phyloP scores from a whole-genome alignment of 1,140 invertebrate genomes.

The Prorops nasuta region DNA sequence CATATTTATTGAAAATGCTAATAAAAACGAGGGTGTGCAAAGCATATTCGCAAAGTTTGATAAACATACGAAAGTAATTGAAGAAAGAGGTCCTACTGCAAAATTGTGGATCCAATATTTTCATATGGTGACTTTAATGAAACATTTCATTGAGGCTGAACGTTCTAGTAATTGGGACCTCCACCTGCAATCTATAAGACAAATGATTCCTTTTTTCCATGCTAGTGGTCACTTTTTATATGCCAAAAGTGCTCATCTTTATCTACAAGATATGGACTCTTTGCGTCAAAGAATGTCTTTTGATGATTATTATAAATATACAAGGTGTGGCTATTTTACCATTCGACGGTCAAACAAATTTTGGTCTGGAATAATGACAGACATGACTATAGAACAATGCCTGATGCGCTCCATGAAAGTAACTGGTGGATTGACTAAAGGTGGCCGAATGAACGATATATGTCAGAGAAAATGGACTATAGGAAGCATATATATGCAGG shows the following conservation, averaged over 20 bases:
- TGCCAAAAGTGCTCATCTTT: conserved; percentile 36
- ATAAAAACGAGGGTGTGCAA: background rate
- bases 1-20: background rate
- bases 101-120: conserved; percentile 36
- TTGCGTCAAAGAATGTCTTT: background rate
- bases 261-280: conserved; percentile 30
- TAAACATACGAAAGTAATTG: conserved; percentile 2
- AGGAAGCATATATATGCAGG: conserved; percentile 14
- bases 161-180: conserved; percentile 31
- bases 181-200: conserved; percentile 29
- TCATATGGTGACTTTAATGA: conserved; percentile 25
- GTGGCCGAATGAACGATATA: conserved; percentile 20
- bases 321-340: conserved; percentile 16
- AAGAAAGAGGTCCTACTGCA: conserved; percentile 19
- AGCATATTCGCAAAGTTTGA: background rate
- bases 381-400: conserved; percentile 42
- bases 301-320: background rate
- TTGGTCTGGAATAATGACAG: conserved; percentile 44
- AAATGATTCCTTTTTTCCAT: conserved; percentile 50
- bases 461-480: too few species aligned
- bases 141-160: conserved; percentile 37
- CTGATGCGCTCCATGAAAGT: conserved; percentile 38
- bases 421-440: conserved; percentile 24
- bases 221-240: conserved; percentile 41
- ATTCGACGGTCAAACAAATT: conserved; percentile 39